Evolutionary conservation across 2,888 invertebrate genomes (phyloP).

Genomic region (Drosophila kanekoi): DNA sequence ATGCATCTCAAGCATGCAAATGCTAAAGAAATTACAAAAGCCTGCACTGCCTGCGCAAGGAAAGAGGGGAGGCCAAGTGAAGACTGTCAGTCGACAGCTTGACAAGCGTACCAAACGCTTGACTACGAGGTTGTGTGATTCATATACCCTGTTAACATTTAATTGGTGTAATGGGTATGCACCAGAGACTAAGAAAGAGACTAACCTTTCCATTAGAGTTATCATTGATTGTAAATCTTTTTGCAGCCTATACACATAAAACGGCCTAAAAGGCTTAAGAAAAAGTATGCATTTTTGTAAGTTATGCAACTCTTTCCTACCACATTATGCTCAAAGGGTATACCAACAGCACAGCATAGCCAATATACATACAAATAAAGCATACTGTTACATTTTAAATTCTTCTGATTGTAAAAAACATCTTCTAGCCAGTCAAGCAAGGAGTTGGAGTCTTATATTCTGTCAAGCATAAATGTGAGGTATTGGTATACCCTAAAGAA

Average conservation of each 20-base stretch:
- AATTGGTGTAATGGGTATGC: neutral
- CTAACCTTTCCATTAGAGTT: no score
- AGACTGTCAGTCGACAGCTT: conserved; percentile 45
- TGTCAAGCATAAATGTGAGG: neutral
- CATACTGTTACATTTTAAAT: neutral
- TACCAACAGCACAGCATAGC: no score
- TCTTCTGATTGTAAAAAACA: neutral
- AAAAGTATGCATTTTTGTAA: neutral
- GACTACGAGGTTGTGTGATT: conserved; percentile 1
- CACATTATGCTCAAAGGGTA: no score
- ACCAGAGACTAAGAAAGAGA: no score
- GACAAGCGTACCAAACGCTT: conserved; percentile 42
- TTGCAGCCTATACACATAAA: neutral
- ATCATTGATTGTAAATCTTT: no score
- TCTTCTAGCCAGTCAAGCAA: neutral
- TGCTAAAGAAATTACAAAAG: conserved; percentile 51
- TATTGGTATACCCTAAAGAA: neutral
- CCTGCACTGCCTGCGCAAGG: no score
- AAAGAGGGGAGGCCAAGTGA: conserved; percentile 9
- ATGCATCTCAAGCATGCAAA: conserved; percentile 56
- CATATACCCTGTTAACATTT: conserved; percentile 30
- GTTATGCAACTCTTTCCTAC: no score
- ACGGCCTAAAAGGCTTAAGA: neutral
- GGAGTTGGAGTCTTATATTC: neutral
- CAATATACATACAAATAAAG: no score